Base-by-base conservation (phyloP, 2,888 invertebrate genomes). In the Allacma fusca region DNA sequence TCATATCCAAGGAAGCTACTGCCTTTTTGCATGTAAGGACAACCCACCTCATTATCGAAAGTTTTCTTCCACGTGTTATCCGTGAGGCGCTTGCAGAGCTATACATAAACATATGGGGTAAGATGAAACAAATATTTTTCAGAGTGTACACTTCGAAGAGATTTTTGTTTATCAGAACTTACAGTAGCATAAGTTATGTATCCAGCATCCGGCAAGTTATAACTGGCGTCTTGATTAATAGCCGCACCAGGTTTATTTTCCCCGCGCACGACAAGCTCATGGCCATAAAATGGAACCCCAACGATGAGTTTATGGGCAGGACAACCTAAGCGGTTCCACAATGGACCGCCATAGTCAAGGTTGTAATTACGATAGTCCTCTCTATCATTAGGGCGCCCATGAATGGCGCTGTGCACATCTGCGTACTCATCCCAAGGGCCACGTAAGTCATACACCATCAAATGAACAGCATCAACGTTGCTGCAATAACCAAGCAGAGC, bases 1-100 rank as follows among this genome's bases (percentile, higher is more conserved):
- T 94, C 95, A 85, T 95, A 96, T 9, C 96, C 96, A n/a, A 95
- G 93, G 95, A 95, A 96, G 85, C 95, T 94, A 0, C 92, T 94
- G 69, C 88, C 90, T 89, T 80, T 44, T 77, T 43, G 26, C 59
- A 78, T 81, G 85, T 92, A 96, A 1, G 96, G 95, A 77, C 93
- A 93, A 87, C 90, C 91, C 73, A 95, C 95, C 40, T 89, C 88
- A 43, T 92, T 91, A 85, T 96, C 95, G 92, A 93, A 95, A 84
- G 92, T 91, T 82, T 91, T 90, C 0, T 92, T 93, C 95, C 95
- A 96, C 1, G 91, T 92, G 12, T 91, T 68, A 19, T 40, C 64
- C 40, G 29, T 89, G 72, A 91, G 89, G 80, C 23, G n/a, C 19
- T 34, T 21, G 59, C 73, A 74, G 21, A 74, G 29, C 73, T 91